A percentile compares a stretch with the other conserved stretches of the same genome.
Conservation (phyloP, 2,797 vertebrate genomes). For the Pangasius macronema region DNA sequence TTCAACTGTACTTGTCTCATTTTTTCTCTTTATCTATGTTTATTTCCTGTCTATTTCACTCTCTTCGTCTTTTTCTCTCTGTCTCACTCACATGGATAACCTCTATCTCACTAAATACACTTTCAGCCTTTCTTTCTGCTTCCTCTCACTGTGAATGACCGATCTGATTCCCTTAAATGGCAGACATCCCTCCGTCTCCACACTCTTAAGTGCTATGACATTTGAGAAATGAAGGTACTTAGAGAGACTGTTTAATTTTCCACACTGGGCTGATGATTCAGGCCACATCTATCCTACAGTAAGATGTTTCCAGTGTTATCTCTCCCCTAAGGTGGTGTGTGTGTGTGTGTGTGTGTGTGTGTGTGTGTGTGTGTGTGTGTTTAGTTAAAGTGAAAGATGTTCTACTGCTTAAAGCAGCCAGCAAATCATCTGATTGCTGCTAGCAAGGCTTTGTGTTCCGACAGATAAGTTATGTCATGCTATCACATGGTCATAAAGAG, state of each 20-base stretch:
- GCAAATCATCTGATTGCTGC: background rate
- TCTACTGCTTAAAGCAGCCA: conserved; percentile 35
- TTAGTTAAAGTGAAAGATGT: conserved; percentile 46
- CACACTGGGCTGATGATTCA: conserved; percentile 22
- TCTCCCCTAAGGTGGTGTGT: background rate
- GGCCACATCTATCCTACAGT: background rate
- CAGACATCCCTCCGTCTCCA: conserved; percentile 17
- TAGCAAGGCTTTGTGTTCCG: conserved; percentile 26
- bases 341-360: conserved; percentile 5
- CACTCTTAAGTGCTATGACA: conserved; percentile 51
- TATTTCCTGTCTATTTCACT: conserved; percentile 29
- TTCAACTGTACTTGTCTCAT: background rate
- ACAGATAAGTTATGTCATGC: conserved; percentile 46
- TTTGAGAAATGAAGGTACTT: conserved; percentile 50
- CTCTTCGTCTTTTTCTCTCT: background rate
- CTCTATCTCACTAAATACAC: background rate
- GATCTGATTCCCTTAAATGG: conserved; percentile 32
- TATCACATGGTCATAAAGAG: conserved; percentile 45
- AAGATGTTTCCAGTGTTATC: background rate
- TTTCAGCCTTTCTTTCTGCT: background rate
- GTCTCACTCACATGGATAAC: background rate
- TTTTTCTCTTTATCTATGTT: background rate
- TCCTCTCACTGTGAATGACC: conserved; percentile 34
- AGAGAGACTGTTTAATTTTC: conserved; percentile 43
- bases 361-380: conserved; percentile 26